Conservation (phyloP, 2,888 invertebrate species). For the Amiota mariae region DNA sequence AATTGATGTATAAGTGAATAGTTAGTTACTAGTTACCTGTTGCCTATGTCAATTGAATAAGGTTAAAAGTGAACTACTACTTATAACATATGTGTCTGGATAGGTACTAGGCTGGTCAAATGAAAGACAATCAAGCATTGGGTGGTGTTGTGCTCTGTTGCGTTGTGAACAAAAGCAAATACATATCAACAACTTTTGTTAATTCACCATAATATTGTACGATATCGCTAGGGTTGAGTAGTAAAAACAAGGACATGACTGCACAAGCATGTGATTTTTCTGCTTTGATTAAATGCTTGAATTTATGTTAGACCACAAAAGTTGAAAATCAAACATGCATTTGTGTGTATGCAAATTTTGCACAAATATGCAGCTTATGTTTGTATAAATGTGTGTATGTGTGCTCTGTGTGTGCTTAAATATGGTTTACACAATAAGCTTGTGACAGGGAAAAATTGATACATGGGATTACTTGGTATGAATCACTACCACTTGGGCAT, state of each 20-base stretch:
- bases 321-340: neutral
- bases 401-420: neutral
- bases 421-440: neutral
- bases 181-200: neutral
- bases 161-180: too few relatives aligned
- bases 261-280: neutral
- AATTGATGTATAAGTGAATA: too few relatives aligned
- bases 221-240: too few relatives aligned
- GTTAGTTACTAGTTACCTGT: too few relatives aligned
- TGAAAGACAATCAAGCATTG: too few relatives aligned
- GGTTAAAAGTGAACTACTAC: too few relatives aligned
- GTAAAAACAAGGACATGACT: neutral
- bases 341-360: neutral
- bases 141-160: too few relatives aligned
- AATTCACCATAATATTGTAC: constrained; percentile 11
- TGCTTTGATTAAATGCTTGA: neutral
- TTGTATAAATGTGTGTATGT: neutral
- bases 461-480: constrained; percentile 16
- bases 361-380: neutral
- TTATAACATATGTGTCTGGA: too few relatives aligned
- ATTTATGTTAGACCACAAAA: neutral
- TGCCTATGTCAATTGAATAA: too few relatives aligned
- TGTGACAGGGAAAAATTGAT: neutral
- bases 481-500: neutral
- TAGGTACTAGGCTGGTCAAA: too few relatives aligned